Conservation (phyloP, 1,140 invertebrate species). For the Calliphora vicina region DNA sequence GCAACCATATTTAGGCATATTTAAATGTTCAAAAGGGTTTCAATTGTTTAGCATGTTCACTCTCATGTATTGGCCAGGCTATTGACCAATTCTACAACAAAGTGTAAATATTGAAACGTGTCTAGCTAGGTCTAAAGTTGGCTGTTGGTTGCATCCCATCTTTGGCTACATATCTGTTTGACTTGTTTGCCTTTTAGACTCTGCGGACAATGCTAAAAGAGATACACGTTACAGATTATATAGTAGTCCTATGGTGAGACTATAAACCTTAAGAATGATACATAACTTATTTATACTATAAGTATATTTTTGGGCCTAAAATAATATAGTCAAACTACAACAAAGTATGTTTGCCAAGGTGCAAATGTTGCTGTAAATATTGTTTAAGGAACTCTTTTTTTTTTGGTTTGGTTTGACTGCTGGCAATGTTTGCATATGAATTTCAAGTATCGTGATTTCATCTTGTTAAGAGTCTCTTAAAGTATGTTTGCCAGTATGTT, state of each 20-base stretch:
- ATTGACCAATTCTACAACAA: constrained; percentile 21
- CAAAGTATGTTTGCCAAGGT: constrained; percentile 7
- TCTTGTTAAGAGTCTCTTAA: background rate
- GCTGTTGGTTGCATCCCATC: background rate
- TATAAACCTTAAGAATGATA: background rate
- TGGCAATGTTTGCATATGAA: background rate
- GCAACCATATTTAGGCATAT: constrained; percentile 31
- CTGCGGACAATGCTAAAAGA: background rate
- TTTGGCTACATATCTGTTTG: background rate
- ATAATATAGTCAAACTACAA: background rate
- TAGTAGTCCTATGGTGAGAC: background rate
- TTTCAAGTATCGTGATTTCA: background rate
- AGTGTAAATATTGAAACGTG: constrained; percentile 32
- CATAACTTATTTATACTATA: background rate
- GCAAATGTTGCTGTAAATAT: constrained; percentile 10
- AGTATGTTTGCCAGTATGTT: constrained; percentile 18
- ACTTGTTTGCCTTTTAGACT: background rate
- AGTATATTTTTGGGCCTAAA: background rate
- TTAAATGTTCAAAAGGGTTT: constrained; percentile 27
- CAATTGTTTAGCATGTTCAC: background rate
- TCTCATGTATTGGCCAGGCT: background rate
- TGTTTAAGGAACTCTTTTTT: background rate
- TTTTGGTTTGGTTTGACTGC: too few relatives aligned
- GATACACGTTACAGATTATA: constrained; percentile 31
- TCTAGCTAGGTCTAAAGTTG: constrained; percentile 2